Evolutionary conservation across 2,797 vertebrate species (phyloP).

Genomic region (Enteromius afrohamiltoni): DNA sequence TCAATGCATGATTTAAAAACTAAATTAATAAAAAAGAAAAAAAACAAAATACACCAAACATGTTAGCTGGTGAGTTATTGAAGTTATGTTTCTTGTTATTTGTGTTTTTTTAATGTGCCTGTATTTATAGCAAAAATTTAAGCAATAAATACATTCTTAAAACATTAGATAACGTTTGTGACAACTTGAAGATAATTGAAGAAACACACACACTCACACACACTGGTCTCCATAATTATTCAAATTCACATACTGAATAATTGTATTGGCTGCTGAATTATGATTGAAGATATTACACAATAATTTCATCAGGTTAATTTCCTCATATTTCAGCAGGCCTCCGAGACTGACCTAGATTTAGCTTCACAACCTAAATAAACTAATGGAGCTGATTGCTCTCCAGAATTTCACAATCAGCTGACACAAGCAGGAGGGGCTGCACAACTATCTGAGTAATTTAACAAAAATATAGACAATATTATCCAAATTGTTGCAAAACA

Average conservation of each 20-base stretch:
- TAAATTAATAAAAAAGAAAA: not conserved
- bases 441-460: slow-evolving; percentile 34
- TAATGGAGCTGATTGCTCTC: slow-evolving; percentile 43
- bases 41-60: not conserved
- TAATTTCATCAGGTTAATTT: slow-evolving; percentile 57
- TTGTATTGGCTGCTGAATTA: not conserved
- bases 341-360: slow-evolving; percentile 56
- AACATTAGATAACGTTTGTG: not conserved
- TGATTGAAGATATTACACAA: slow-evolving; percentile 44
- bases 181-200: not conserved
- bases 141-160: not conserved
- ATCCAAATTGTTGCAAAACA: not conserved
- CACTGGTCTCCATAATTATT: not conserved
- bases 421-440: slow-evolving; percentile 44
- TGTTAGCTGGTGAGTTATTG: not conserved
- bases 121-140: not conserved
- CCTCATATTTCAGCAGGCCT: slow-evolving; percentile 61
- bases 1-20: not conserved
- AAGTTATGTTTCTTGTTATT: not conserved
- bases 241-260: not conserved
- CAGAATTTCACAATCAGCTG: slow-evolving; percentile 40
- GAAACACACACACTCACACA: not conserved
- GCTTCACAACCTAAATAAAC: slow-evolving; percentile 57
- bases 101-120: not conserved
- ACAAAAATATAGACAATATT: slow-evolving; percentile 42